phyloP scores from a whole-genome alignment of 2,113 vertebrate genomes.

The Siniperca chuatsi region DNA sequence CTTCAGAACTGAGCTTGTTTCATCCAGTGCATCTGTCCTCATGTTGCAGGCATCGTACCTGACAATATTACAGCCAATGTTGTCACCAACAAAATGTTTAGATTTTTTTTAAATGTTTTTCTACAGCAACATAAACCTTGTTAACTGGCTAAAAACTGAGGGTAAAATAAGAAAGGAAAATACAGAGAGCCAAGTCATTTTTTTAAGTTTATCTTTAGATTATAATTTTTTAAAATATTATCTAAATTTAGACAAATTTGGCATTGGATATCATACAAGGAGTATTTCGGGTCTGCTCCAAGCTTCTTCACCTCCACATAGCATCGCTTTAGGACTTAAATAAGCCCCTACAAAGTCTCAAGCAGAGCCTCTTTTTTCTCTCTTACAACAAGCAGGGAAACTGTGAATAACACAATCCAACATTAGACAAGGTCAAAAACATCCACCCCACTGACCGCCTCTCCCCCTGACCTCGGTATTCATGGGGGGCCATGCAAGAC shows the following conservation, averaged over 20 bases:
- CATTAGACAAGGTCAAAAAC: constrained; percentile 33
- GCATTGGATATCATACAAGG: background rate
- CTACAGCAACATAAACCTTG: background rate
- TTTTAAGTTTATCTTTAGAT: background rate
- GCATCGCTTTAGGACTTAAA: background rate
- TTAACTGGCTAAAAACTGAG: background rate
- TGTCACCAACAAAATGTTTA: background rate
- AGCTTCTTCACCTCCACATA: background rate
- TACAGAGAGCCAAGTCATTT: background rate
- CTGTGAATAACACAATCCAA: background rate
- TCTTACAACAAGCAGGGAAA: background rate
- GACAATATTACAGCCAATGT: background rate
- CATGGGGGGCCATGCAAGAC: constrained; percentile 10
- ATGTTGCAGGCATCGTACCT: background rate
- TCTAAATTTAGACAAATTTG: background rate
- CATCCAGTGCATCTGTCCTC: background rate
- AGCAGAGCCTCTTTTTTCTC: background rate
- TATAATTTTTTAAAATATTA: background rate
- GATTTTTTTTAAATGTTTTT: background rate
- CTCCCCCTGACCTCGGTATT: constrained; percentile 12
- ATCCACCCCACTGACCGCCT: background rate
- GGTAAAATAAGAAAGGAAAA: background rate
- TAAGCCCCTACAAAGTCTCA: background rate
- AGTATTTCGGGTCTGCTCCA: background rate
- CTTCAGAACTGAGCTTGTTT: background rate